phyloP scores from a whole-genome alignment of 2,888 invertebrate species.

The Creontiades dilutus region DNA sequence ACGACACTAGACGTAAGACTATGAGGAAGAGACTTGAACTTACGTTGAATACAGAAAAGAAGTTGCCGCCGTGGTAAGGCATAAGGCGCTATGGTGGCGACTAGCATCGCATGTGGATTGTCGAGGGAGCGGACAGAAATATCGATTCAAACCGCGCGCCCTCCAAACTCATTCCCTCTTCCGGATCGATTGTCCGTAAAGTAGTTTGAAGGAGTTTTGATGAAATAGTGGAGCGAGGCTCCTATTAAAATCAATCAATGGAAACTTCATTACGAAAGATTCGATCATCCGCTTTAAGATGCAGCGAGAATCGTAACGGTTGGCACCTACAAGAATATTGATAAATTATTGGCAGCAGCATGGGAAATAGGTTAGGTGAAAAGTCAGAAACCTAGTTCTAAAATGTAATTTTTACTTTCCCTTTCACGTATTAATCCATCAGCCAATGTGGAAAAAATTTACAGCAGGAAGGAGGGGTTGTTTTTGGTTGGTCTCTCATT shows the following conservation, averaged over 20 bases:
- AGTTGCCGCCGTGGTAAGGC: conserved; percentile 69
- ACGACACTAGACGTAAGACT: neutral
- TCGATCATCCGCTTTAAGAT: too few species aligned
- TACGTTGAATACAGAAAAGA: conserved; percentile 69
- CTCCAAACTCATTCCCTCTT: conserved; percentile 64
- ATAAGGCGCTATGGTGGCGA: conserved; percentile 63
- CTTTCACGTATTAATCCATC: too few species aligned
- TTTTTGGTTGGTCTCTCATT: too few species aligned
- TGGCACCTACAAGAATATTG: too few species aligned
- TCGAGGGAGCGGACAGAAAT: conserved; percentile 34
- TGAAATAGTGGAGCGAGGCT: neutral
- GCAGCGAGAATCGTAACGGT: too few species aligned
- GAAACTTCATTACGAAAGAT: neutral
- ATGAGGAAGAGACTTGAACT: conserved; percentile 18
- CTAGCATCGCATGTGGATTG: conserved; percentile 59
- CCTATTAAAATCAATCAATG: neutral
- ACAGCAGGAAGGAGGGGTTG: too few species aligned
- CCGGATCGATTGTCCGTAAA: conserved; percentile 62
- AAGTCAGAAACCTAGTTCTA: neutral
- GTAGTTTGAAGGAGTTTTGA: conserved; percentile 37
- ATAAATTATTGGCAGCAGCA: too few species aligned
- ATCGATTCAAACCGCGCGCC: conserved; percentile 55
- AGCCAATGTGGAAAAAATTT: too few species aligned
- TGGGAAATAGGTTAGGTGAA: too few species aligned
- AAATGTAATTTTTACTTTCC: neutral